Evolutionary conservation across 2,888 invertebrate genomes (phyloP).

Genomic region (Hyposoter didymator): DNA sequence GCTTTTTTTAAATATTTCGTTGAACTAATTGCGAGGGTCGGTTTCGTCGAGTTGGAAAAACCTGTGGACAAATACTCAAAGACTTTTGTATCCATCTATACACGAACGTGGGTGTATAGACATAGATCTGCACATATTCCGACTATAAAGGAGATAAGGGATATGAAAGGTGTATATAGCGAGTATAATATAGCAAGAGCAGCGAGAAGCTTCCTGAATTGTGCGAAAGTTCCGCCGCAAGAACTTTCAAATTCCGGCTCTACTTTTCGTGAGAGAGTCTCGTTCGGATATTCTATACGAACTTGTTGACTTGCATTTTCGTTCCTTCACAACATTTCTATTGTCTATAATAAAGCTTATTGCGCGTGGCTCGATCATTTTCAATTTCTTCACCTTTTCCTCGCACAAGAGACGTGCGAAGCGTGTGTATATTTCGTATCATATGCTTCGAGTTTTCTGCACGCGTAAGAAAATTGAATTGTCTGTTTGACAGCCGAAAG

Average conservation of each 20-base stretch:
- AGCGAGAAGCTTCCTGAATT: constrained; percentile 24
- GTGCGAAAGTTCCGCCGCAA: constrained; percentile 47
- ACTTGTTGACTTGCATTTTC: constrained; percentile 43
- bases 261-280: constrained; percentile 5
- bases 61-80: not conserved
- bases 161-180: constrained; percentile 32
- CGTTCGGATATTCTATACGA: constrained; percentile 28
- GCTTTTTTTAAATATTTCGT: not conserved
- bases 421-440: not conserved
- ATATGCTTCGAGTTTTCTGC: not conserved
- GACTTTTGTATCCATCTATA: not conserved
- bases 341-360: constrained; percentile 77
- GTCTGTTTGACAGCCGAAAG: not conserved
- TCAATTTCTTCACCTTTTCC: constrained; percentile 71
- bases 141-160: constrained; percentile 47
- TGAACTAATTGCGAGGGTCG: not conserved
- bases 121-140: constrained; percentile 22
- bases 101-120: not conserved
- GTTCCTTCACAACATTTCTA: constrained; percentile 70
- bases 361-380: constrained; percentile 75
- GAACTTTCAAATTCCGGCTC: constrained; percentile 45
- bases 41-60: not conserved
- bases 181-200: constrained; percentile 32
- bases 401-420: not conserved
- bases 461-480: not conserved